A percentile compares a stretch with the other conserved stretches of the same genome.
Evolutionary conservation across 2,797 vertebrate species (phyloP).

Genomic region (Diplodus puntazzo): DNA sequence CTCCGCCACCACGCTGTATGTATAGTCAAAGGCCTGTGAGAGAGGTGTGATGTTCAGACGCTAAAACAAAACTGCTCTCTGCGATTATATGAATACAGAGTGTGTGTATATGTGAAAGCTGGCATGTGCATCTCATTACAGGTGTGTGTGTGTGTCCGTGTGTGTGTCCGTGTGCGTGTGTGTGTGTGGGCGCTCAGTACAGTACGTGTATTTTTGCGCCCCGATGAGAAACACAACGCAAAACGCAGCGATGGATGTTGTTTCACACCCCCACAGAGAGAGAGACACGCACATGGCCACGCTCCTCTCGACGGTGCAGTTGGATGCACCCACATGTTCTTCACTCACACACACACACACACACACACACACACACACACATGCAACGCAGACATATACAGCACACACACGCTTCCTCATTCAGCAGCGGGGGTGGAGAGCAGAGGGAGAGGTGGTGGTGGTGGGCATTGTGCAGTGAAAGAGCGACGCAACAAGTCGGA

Average conservation of each 20-base stretch:
- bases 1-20: neutral
- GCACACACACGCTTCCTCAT: slow-evolving; percentile 63
- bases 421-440: slow-evolving; percentile 69
- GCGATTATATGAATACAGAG: slow-evolving; percentile 35
- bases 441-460: slow-evolving; percentile 46
- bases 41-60: slow-evolving; percentile 45
- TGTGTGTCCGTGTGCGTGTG: slow-evolving; percentile 42
- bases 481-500: slow-evolving; percentile 68
- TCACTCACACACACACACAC: slow-evolving; percentile 20
- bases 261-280: slow-evolving; percentile 79
- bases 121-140: slow-evolving; percentile 37
- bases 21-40: neutral
- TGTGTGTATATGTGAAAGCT: slow-evolving; percentile 27
- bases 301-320: slow-evolving; percentile 53
- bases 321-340: slow-evolving; percentile 80
- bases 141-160: slow-evolving; percentile 48
- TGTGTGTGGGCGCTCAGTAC: slow-evolving; percentile 18
- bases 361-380: slow-evolving; percentile 39
- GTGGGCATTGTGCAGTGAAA: slow-evolving; percentile 34
- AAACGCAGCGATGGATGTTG: slow-evolving; percentile 57
- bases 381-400: slow-evolving; percentile 46
- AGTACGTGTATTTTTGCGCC: neutral
- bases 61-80: slow-evolving; percentile 46
- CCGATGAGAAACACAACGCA: slow-evolving; percentile 17
- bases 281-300: slow-evolving; percentile 68